phyloP scores from a whole-genome alignment of 2,888 invertebrate species.

The Pandemis cinnamomeana region DNA sequence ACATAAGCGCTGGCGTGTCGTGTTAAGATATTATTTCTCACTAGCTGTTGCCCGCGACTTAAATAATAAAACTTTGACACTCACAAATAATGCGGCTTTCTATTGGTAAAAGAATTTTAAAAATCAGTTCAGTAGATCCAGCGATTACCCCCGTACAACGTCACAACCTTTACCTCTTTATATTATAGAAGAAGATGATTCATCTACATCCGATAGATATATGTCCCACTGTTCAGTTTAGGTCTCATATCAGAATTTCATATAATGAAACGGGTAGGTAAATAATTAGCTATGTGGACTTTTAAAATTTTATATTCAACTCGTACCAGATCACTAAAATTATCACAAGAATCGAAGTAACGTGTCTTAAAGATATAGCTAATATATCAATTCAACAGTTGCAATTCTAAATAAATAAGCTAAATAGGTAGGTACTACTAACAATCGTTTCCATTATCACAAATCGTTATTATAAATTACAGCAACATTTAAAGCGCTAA shows the following conservation, averaged over 20 bases:
- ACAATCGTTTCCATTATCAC: background rate
- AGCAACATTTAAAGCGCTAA: slow-evolving; percentile 14
- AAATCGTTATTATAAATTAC: slow-evolving; percentile 4
- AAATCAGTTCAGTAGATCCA: too few species aligned
- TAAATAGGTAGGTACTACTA: slow-evolving; percentile 14
- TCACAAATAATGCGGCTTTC: too few species aligned
- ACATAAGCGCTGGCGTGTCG: background rate
- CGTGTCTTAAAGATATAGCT: background rate
- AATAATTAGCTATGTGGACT: background rate
- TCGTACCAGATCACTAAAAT: slow-evolving; percentile 1
- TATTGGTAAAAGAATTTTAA: too few species aligned
- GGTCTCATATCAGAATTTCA: too few species aligned
- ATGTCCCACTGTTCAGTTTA: too few species aligned
- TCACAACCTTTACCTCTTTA: too few species aligned
- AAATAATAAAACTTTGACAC: too few species aligned
- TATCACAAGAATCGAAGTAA: background rate
- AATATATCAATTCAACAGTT: slow-evolving; percentile 18
- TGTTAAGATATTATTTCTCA: too few species aligned
- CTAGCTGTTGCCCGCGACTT: too few species aligned
- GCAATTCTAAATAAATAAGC: slow-evolving; percentile 31
- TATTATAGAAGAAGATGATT: too few species aligned
- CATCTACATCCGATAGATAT: too few species aligned
- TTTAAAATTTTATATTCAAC: slow-evolving; percentile 3
- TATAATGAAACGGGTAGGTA: background rate
- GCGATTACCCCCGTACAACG: too few species aligned